Evolutionary conservation across 1,140 invertebrate species (phyloP).

Genomic region (Subanguina moxae): DNA sequence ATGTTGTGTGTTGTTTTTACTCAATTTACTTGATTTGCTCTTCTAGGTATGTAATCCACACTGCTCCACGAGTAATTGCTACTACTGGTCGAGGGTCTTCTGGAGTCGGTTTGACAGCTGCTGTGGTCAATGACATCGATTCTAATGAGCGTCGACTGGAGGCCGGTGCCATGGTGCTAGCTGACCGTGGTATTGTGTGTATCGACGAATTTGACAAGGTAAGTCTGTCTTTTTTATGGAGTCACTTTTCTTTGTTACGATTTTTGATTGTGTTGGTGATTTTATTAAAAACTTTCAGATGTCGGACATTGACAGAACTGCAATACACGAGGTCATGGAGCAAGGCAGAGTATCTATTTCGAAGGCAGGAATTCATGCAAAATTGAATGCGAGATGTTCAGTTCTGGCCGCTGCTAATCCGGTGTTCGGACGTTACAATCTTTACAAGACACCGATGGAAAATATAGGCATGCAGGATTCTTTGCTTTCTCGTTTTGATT

Average conservation of each 20-base stretch:
- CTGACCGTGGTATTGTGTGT: conserved; percentile 93
- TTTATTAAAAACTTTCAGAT: conserved; percentile 64
- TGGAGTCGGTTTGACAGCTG: conserved; percentile 95
- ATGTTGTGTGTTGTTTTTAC: not conserved
- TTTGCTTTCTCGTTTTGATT: conserved; percentile 93
- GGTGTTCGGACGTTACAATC: conserved; percentile 96
- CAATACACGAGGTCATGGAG: conserved; percentile 89
- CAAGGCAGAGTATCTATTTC: conserved; percentile 84
- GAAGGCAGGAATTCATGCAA: conserved; percentile 96
- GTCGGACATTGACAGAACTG: conserved; percentile 98
- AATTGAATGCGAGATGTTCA: conserved; percentile 92
- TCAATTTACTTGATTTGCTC: not conserved
- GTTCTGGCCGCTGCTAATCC: conserved; percentile 98
- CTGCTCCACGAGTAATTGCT: conserved; percentile 87
- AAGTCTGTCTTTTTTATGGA: too few species aligned
- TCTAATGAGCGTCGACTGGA: conserved; percentile 80
- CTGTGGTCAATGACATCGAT: conserved; percentile 90
- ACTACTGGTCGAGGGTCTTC: conserved; percentile 92
- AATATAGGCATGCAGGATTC: conserved; percentile 98
- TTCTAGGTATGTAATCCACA: conserved; percentile 76
- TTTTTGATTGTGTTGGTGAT: not conserved
- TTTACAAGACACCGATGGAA: conserved; percentile 98
- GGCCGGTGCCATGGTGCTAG: conserved; percentile 98
- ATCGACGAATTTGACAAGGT: conserved; percentile 98
- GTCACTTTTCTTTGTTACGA: too few species aligned